phyloP scores from a whole-genome alignment of 2,797 vertebrate genomes.

The Coregonus ussuriensis region DNA sequence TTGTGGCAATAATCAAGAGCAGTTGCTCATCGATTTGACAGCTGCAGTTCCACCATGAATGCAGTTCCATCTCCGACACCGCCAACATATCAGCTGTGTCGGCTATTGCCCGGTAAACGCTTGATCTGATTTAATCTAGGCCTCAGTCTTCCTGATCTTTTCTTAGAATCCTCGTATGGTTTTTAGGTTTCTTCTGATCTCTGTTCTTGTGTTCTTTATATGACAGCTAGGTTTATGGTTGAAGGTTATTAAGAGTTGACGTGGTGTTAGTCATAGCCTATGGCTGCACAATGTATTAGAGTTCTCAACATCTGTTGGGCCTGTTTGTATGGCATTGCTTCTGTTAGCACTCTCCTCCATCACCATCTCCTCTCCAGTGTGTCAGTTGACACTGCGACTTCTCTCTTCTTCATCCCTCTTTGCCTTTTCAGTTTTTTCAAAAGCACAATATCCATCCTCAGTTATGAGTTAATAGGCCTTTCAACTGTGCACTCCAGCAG shows the following conservation, averaged over 20 bases:
- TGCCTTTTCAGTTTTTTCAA: not conserved
- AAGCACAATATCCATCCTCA: slow-evolving; percentile 17
- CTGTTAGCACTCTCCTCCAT: slow-evolving; percentile 35
- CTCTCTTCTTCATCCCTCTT: slow-evolving; percentile 20
- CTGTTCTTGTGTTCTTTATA: slow-evolving; percentile 33
- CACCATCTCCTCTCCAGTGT: slow-evolving; percentile 10
- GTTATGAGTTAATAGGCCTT: not conserved
- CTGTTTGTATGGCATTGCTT: slow-evolving; percentile 53
- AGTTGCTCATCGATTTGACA: too few relatives aligned
- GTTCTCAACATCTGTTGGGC: slow-evolving; percentile 41
- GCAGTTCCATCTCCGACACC: too few relatives aligned
- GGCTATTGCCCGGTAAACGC: too few relatives aligned
- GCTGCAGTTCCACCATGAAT: too few relatives aligned
- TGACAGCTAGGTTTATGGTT: slow-evolving; percentile 24
- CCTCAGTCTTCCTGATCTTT: not conserved
- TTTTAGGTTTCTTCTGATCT: slow-evolving; percentile 9
- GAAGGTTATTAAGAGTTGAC: slow-evolving; percentile 26
- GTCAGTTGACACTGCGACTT: slow-evolving; percentile 1
- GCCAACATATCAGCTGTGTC: too few relatives aligned
- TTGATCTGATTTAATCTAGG: too few relatives aligned
- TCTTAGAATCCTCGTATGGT: slow-evolving; percentile 9
- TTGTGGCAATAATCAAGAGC: too few relatives aligned
- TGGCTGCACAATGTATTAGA: slow-evolving; percentile 29
- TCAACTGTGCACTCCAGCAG: slow-evolving; percentile 24
- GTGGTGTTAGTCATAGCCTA: slow-evolving; percentile 38